Percentiles rank a stretch among this genome's conserved stretches.
phyloP scores from a whole-genome alignment of 2,888 invertebrate species.

The Matsumyia berberina region DNA sequence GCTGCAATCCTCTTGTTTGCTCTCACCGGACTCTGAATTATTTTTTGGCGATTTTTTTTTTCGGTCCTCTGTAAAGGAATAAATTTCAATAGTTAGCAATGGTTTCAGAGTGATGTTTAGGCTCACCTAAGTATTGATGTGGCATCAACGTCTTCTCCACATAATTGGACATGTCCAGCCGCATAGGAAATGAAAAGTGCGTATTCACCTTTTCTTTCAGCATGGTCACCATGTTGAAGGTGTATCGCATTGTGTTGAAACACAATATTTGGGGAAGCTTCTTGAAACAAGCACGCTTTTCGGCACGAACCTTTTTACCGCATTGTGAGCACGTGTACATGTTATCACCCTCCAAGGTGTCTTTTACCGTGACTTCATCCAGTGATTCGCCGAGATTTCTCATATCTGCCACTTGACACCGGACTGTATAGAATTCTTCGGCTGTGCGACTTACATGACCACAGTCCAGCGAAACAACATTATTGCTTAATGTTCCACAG shows the following conservation, averaged over 20 bases:
- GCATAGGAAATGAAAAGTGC: conserved; percentile 97
- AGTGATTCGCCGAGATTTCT: conserved; percentile 96
- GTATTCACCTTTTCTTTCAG: conserved; percentile 98
- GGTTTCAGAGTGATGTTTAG: conserved; percentile 16
- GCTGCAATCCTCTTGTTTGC: conserved; percentile 69
- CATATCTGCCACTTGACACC: conserved; percentile 99
- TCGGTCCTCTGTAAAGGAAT: conserved; percentile 87
- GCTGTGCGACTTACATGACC: conserved; percentile 96
- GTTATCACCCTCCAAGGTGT: conserved; percentile 97
- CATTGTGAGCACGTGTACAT: conserved; percentile 99
- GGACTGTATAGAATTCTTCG: conserved; percentile 98
- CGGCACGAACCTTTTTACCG: conserved; percentile 96
- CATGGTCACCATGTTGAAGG: conserved; percentile 99
- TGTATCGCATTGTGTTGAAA: conserved; percentile 98
- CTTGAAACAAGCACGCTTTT: conserved; percentile 97
- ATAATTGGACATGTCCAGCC: conserved; percentile 97
- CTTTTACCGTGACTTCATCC: conserved; percentile 98
- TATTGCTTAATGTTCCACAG: conserved; percentile 97
- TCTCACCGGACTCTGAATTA: conserved; percentile 77
- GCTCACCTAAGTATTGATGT: conserved; percentile 91
- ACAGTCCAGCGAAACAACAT: conserved; percentile 97
- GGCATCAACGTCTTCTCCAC: conserved; percentile 97
- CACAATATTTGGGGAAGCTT: conserved; percentile 96
- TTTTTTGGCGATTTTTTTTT: conserved; percentile 81
- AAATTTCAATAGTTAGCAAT: no score